Evolutionary conservation across 1,140 invertebrate genomes (phyloP).

Genomic region (Eumeta japonica): DNA sequence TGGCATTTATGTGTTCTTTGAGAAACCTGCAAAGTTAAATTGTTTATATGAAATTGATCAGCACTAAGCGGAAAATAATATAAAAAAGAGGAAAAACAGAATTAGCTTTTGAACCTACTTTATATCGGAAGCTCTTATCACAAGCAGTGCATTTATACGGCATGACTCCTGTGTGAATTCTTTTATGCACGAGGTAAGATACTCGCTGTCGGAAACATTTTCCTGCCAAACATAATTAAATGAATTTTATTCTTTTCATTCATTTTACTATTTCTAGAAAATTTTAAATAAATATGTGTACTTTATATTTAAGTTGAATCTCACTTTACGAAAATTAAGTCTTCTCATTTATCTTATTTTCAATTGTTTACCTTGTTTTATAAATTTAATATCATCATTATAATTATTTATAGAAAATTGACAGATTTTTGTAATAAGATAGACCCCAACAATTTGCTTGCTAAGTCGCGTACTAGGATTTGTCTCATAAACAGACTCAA

Average conservation of each 20-base stretch:
- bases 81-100: too few relatives aligned
- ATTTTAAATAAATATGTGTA: constrained; percentile 11
- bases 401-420: too few relatives aligned
- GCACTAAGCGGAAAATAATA: too few relatives aligned
- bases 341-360: constrained; percentile 2
- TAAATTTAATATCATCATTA: too few relatives aligned
- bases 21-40: constrained; percentile 66
- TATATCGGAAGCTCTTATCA: constrained; percentile 80
- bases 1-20: constrained; percentile 78
- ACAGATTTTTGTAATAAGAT: too few relatives aligned
- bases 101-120: constrained; percentile 52
- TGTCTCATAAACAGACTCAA: too few relatives aligned
- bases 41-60: too few relatives aligned
- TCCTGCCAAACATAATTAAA: constrained; percentile 68
- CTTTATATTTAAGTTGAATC: constrained; percentile 13
- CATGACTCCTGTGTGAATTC: constrained; percentile 82
- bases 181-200: constrained; percentile 79
- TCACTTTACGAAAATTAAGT: neutral
- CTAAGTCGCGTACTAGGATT: too few relatives aligned
- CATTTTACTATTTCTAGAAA: too few relatives aligned
- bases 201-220: constrained; percentile 85
- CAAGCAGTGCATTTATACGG: constrained; percentile 80
- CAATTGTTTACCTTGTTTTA: too few relatives aligned
- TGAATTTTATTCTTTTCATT: too few relatives aligned
- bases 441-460: too few relatives aligned